phyloP scores from a whole-genome alignment of 1,140 invertebrate genomes.

The Drosophila parvula region DNA sequence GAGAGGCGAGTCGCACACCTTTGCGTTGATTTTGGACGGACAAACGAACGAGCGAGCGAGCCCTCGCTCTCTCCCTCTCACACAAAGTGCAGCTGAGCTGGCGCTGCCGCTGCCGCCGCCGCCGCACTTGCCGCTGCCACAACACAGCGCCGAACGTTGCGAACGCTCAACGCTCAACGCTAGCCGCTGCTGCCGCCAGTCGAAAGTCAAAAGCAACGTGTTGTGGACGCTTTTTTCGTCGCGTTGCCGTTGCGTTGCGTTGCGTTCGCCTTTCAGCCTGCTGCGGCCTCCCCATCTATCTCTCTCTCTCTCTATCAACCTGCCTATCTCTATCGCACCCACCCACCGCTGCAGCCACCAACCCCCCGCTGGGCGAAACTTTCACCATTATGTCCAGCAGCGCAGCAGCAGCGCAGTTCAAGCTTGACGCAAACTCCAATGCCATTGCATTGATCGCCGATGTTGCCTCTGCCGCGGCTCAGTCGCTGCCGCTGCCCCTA shows the following conservation, averaged over 20 bases:
- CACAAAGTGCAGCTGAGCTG: slow-evolving; percentile 80
- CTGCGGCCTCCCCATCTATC: slow-evolving; percentile 41
- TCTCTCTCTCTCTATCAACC: slow-evolving; percentile 33
- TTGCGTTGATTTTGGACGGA: slow-evolving; percentile 77
- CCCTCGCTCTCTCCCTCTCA: slow-evolving; percentile 59
- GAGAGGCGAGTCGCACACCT: slow-evolving; percentile 73
- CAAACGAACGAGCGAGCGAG: slow-evolving; percentile 35
- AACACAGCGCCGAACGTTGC: slow-evolving; percentile 39
- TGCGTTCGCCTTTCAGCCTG: slow-evolving; percentile 72
- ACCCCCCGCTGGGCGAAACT: slow-evolving; percentile 52
- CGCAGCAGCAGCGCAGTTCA: slow-evolving; percentile 68
- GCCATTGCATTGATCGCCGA: slow-evolving; percentile 68
- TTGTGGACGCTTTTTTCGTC: slow-evolving; percentile 82
- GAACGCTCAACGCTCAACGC: slow-evolving; percentile 64
- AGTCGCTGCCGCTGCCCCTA: slow-evolving; percentile 29
- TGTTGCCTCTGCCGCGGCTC: slow-evolving; percentile 41
- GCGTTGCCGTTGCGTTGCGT: slow-evolving; percentile 75
- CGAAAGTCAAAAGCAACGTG: slow-evolving; percentile 82
- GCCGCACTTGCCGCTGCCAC: slow-evolving; percentile 67
- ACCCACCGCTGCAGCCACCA: slow-evolving; percentile 21
- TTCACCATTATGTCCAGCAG: slow-evolving; percentile 79
- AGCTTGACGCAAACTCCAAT: slow-evolving; percentile 72
- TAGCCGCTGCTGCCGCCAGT: slow-evolving; percentile 73
- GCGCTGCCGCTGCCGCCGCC: slow-evolving; percentile 47
- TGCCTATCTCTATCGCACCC: slow-evolving; percentile 43